Evolutionary conservation across 1,140 invertebrate genomes (phyloP).

Genomic region (Hylyphantes graminicola): DNA sequence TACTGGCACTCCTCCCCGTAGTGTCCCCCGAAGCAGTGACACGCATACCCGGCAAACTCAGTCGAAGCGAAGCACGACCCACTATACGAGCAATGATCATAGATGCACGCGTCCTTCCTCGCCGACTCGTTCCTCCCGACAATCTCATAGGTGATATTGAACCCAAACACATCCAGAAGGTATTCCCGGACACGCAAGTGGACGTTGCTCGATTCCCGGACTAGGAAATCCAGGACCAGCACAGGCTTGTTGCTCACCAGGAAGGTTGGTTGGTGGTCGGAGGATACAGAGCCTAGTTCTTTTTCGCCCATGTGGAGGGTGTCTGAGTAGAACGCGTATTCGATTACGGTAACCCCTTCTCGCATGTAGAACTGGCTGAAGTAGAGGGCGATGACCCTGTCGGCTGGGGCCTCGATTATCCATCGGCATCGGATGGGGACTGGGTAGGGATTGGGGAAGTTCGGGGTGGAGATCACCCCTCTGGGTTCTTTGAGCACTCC

Average conservation of each 20-base stretch:
- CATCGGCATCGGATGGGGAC: conserved; percentile 86
- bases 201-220: conserved; percentile 80
- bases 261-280: conserved; percentile 61
- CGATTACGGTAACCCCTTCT: conserved; percentile 82
- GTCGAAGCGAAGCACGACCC: conserved; percentile 82
- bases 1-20: conserved; percentile 68
- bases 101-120: conserved; percentile 66
- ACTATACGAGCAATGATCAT: conserved; percentile 82
- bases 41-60: conserved; percentile 73
- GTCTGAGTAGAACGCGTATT: conserved; percentile 74
- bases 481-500: conserved; percentile 52
- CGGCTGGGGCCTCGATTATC: conserved; percentile 79
- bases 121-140: conserved; percentile 65
- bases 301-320: conserved; percentile 63
- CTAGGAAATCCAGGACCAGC: conserved; percentile 80
- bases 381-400: conserved; percentile 81
- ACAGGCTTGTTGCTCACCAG: conserved; percentile 77
- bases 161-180: conserved; percentile 86
- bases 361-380: conserved; percentile 88
- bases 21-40: conserved; percentile 68
- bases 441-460: conserved; percentile 81
- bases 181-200: conserved; percentile 84
- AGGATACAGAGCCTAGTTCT: conserved; percentile 67
- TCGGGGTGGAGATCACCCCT: conserved; percentile 79
- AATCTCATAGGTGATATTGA: conserved; percentile 92